Percentiles rank a stretch among this genome's conserved stretches.
These are phyloP conservation scores for Norana najaformis DNA, from an alignment of 2,888 invertebrate species.

Conservation along the genomic window DNA sequence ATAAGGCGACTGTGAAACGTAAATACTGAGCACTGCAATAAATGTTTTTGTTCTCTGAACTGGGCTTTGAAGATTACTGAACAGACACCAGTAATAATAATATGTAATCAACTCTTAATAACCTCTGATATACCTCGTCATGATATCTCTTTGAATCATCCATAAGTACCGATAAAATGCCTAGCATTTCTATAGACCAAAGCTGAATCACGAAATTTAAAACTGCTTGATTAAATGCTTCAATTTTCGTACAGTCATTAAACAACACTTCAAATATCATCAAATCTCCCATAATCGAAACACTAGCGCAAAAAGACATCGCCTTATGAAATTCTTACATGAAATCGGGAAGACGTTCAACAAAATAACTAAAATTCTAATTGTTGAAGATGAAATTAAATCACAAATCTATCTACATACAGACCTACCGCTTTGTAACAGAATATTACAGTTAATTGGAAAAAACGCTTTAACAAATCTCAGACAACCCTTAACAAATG, in stretches of 20 bases:
- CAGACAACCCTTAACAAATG: background rate
- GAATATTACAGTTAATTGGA: background rate
- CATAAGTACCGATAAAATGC: background rate
- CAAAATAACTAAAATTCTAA: background rate
- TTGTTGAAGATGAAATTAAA: background rate
- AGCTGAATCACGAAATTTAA: background rate
- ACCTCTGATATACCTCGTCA: background rate
- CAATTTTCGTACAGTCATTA: background rate
- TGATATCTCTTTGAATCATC: background rate
- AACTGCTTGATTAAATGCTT: slow-evolving; percentile 1
- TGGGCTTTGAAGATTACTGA: background rate
- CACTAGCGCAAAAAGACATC: background rate
- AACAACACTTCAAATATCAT: background rate
- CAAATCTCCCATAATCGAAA: background rate
- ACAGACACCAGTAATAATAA: background rate
- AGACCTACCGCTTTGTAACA: background rate
- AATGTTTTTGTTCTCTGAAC: no score
- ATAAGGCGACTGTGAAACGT: no score
- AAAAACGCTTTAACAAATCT: background rate
- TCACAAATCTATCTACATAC: background rate
- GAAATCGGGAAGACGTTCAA: background rate
- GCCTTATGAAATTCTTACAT: background rate
- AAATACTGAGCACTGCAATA: background rate
- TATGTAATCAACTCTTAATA: background rate
- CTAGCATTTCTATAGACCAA: background rate